Conservation (phyloP, 2,113 vertebrate genomes). For the Tyrannus savana region DNA sequence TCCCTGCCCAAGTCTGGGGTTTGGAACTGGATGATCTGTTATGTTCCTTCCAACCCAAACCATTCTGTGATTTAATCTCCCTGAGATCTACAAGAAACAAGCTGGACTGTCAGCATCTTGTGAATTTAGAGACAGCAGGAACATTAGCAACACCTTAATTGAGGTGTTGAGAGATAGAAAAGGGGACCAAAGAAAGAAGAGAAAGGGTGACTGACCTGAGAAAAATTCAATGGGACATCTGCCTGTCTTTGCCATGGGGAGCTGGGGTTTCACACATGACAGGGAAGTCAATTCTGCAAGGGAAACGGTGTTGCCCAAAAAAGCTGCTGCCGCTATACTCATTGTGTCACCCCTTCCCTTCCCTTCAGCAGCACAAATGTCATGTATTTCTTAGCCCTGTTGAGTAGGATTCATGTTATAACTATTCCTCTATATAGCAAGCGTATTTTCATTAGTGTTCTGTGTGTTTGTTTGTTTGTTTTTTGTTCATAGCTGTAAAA, state of each 20-base stretch:
- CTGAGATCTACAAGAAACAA: neutral
- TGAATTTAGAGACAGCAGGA: neutral
- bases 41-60: neutral
- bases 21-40: neutral
- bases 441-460: neutral
- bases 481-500: neutral
- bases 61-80: neutral
- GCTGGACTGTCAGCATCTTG: neutral
- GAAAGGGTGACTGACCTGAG: neutral
- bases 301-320: neutral
- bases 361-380: neutral
- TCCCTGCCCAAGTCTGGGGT: neutral
- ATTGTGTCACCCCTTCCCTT: neutral
- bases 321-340: neutral
- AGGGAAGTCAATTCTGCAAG: neutral
- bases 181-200: neutral
- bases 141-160: neutral
- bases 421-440: neutral
- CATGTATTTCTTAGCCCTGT: neutral
- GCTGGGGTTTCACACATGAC: neutral
- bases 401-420: neutral
- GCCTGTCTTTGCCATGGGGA: neutral
- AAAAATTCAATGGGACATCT: neutral
- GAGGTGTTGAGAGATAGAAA: neutral
- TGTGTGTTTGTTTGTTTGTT: neutral